phyloP scores from a whole-genome alignment of 2,113 vertebrate genomes.

The Oceanodroma tethys region DNA sequence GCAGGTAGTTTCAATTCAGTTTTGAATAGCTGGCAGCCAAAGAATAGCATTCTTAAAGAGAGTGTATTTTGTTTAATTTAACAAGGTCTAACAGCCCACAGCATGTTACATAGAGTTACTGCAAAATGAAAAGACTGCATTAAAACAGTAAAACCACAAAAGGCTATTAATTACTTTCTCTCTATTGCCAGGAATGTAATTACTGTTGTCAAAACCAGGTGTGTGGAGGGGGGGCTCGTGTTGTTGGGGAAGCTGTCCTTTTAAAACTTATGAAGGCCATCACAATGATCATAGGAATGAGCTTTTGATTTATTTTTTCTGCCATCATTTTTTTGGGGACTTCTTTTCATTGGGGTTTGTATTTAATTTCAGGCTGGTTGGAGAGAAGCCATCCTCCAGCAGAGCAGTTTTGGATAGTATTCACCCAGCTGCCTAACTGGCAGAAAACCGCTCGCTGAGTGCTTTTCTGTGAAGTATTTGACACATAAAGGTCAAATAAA shows the following conservation, averaged over 20 bases:
- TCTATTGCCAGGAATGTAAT: conserved; percentile 50
- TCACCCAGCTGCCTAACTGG: conserved; percentile 57
- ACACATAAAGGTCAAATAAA: conserved; percentile 52
- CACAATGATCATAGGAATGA: not conserved
- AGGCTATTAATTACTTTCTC: conserved; percentile 56
- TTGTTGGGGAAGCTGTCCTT: not conserved
- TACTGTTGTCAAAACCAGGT: conserved; percentile 58
- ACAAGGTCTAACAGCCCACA: conserved; percentile 63
- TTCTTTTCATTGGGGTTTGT: conserved; percentile 18
- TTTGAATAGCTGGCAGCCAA: conserved; percentile 62
- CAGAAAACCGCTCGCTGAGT: not conserved
- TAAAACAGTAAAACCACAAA: conserved; percentile 60
- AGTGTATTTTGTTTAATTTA: conserved; percentile 66
- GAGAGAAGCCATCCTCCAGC: conserved; percentile 45
- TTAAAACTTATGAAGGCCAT: not conserved
- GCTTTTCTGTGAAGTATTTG: conserved; percentile 23
- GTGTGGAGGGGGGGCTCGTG: not conserved
- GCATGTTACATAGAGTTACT: conserved; percentile 37
- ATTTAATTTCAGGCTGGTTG: conserved; percentile 38
- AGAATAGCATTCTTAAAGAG: conserved; percentile 61
- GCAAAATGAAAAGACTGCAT: conserved; percentile 48
- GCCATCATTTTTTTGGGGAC: not conserved
- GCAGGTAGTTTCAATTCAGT: conserved; percentile 51
- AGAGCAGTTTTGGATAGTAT: conserved; percentile 26
- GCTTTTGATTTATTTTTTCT: conserved; percentile 17